Evolutionary conservation across 2,888 invertebrate species (phyloP), one percentile per base, ranked within the genome.

Genomic region (Petrolisthes manimaculis): DNA sequence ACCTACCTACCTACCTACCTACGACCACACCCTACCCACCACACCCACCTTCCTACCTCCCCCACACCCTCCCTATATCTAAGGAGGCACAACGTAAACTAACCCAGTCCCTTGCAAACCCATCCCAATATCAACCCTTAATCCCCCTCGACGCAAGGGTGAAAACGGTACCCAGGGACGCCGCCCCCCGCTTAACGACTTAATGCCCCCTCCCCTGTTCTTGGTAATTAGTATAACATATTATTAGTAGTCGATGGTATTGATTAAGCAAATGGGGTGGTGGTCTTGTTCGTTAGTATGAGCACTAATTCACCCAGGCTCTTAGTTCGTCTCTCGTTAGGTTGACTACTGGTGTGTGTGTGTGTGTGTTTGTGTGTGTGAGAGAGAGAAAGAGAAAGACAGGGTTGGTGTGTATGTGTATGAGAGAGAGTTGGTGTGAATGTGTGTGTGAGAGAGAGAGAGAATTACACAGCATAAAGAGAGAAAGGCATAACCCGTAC

Each of bases 201-300:
- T 86, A 55, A 56, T 86, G 24, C 81, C n/a, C 75, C n/a, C n/a
- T n/a, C n/a, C n/a, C 21, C 71, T 87, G 87, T 83, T 79, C 67
- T 83, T 78, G 83, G 78, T 87, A 87, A 87, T 87, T 87, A 87
- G 83, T 83, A 87, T 78, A 87, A 87, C 83, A 83, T 87, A 83
- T 87, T 87, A 87, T 87, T 87, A 87, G 87, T 77, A 87, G 87
- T 82, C 87, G 79, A 87, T 87, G 83, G 87, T 87, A 87, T 87
- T 87, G 87, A 87, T 87, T 87, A 87, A 75, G 86, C 78, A 83
- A 87, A 87, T 87, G 87, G 83, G 87, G 71, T 71, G 83, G 79
- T 87, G 83, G 79, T 83, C 83, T 51, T 83, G 79, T 87, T 87
- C 83, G 87, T 83, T 87, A 79, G 78, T 18, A 37, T 21, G 75